Base-by-base conservation (phyloP, 2,797 vertebrate genomes). In the Morus bassanus region DNA sequence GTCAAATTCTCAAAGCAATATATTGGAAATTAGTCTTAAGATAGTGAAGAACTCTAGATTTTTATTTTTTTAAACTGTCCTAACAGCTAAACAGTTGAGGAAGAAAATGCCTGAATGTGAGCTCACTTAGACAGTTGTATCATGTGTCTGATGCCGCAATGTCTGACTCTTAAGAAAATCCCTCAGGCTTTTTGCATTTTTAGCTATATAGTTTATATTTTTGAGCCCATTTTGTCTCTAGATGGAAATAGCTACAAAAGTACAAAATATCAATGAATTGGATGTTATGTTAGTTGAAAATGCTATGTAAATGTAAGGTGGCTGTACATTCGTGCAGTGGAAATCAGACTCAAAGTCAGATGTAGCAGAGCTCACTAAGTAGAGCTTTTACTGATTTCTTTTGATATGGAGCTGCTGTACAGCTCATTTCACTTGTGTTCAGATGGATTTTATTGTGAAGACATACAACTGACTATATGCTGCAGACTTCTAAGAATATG, bases 41-140 rank as follows among this genome's bases (percentile, higher is more conserved):
- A 45, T 43, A 83, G 53, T 27, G 81, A 93, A 88, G 69, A 53
- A 33, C 6, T 73, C 7, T 19, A 48, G 43, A 17, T 7, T 39
- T 46, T 22, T 37, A 11, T 35, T 57, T 51, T 57, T 69, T 75
- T 21, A 10, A 81, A 28, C 24, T 85, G 9, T 63, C 11, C 33
- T 85, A 76, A 23, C 13, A 64, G 24, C 57, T 73, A 54, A 81
- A 39, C 7, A 23, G 30, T 18, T 61, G 59, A 91, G 61, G 17
- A 88, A 50, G 56, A 94, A 94, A 85, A 85, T 87, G 70, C 68
- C 70, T 95, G 74, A 48, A 53, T 35, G 54, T 57, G 87, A 95
- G 51, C 67, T 94, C 76, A 18, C 43, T 84, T 53, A 45, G 59
- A 21, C 24, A 83, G 28, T 45, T 7, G 14, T 14, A n/a, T 54